Conservation (phyloP, 1,140 invertebrate genomes). For the Drosophila yakuba region DNA sequence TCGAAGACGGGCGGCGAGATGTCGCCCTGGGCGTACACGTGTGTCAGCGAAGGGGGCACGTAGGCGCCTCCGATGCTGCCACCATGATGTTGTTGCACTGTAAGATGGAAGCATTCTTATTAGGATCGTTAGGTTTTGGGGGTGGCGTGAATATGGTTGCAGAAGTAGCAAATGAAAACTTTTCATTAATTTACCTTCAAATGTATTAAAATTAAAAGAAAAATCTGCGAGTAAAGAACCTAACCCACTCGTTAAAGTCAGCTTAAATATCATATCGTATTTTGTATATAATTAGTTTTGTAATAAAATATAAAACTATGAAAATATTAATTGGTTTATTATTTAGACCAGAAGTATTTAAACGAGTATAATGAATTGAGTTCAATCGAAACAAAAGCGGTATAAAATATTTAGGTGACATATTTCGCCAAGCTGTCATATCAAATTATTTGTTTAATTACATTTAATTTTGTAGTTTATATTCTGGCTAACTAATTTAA, state of each 20-base stretch:
- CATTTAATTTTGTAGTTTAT: not conserved
- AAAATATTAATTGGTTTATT: not conserved
- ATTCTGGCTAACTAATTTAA: too few species aligned
- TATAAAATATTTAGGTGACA: not conserved
- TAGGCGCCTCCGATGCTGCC: conserved; percentile 71
- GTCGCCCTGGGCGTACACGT: conserved; percentile 86
- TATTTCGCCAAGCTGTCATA: not conserved
- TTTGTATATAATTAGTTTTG: not conserved
- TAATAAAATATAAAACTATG: not conserved
- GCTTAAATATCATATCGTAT: not conserved
- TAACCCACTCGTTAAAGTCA: not conserved
- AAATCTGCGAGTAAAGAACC: not conserved
- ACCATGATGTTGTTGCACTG: conserved; percentile 80
- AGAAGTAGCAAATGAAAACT: not conserved
- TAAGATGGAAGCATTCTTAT: conserved; percentile 22
- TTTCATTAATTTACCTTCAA: not conserved
- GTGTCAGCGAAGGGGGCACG: conserved; percentile 76
- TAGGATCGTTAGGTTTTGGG: not conserved
- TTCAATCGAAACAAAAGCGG: not conserved
- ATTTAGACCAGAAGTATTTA: not conserved
- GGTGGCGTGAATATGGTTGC: not conserved
- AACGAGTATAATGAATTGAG: too few species aligned
- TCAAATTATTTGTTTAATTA: too few species aligned
- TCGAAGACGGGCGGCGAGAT: conserved; percentile 95
- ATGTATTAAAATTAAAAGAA: not conserved